phyloP scores from a whole-genome alignment of 2,113 vertebrate species.

The Megatriorchis doriae region DNA sequence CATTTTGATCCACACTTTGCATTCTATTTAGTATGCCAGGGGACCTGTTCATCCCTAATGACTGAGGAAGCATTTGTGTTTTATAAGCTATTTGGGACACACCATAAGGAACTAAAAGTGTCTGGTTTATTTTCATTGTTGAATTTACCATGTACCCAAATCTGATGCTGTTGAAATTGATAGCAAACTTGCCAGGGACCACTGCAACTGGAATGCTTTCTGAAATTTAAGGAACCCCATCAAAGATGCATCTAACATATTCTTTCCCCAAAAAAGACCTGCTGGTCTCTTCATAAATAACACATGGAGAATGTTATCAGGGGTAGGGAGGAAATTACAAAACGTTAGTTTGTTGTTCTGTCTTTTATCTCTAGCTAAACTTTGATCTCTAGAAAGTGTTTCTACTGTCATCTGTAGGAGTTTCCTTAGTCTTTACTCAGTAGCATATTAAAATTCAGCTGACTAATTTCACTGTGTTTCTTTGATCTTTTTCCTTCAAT shows the following conservation, averaged over 20 bases:
- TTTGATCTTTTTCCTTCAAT: conserved; percentile 49
- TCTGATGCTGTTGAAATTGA: neutral
- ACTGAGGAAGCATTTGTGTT: conserved; percentile 54
- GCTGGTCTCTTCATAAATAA: neutral
- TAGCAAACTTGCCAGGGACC: neutral
- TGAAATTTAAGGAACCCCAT: neutral
- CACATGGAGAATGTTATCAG: neutral
- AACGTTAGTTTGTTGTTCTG: conserved; percentile 39
- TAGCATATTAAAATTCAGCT: conserved; percentile 46
- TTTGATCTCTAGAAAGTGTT: conserved; percentile 56
- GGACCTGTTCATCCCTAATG: conserved; percentile 54
- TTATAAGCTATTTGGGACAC: conserved; percentile 55
- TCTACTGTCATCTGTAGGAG: conserved; percentile 5
- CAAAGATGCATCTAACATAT: neutral
- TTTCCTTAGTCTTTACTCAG: conserved; percentile 20
- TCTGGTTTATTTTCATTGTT: conserved; percentile 43
- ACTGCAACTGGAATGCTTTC: neutral
- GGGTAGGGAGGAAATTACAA: conserved; percentile 16
- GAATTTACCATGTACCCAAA: conserved; percentile 27
- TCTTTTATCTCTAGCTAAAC: conserved; percentile 59
- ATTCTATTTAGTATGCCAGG: conserved; percentile 35
- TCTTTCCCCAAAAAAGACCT: neutral
- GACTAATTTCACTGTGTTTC: conserved; percentile 35
- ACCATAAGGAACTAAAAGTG: conserved; percentile 49
- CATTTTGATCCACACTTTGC: conserved; percentile 30